A percentile compares a stretch with the other conserved stretches of the same genome.
These are phyloP conservation scores for Halictus ligatus DNA, from an alignment of 2,888 invertebrate species.

Conservation along the genomic window DNA sequence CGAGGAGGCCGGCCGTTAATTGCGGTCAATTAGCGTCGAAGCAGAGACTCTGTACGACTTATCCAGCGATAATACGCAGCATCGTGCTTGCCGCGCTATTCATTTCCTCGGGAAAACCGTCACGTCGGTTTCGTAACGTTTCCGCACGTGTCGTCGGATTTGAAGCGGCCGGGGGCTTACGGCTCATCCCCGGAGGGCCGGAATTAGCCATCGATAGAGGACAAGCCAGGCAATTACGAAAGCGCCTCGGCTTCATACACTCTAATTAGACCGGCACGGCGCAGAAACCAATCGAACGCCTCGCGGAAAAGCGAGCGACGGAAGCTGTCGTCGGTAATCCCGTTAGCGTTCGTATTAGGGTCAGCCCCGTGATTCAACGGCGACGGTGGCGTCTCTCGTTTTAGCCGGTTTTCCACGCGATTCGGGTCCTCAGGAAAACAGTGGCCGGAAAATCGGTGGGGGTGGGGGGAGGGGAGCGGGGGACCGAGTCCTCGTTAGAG, in stretches of 20 bases:
- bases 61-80: not conserved
- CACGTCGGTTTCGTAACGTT: slow-evolving; percentile 50
- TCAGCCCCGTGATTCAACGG: slow-evolving; percentile 45
- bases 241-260: slow-evolving; percentile 52
- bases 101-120: slow-evolving; percentile 43
- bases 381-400: slow-evolving; percentile 21
- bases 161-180: slow-evolving; percentile 47
- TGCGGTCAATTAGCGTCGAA: not conserved
- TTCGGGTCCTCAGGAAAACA: slow-evolving; percentile 4
- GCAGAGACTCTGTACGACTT: not conserved
- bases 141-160: slow-evolving; percentile 50
- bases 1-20: not conserved
- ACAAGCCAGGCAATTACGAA: slow-evolving; percentile 58
- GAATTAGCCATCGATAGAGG: slow-evolving; percentile 63
- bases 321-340: slow-evolving; percentile 61
- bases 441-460: not conserved
- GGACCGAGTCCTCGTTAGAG: not conserved
- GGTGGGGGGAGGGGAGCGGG: no score
- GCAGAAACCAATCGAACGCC: slow-evolving; percentile 60
- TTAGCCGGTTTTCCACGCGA: slow-evolving; percentile 42
- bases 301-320: slow-evolving; percentile 53
- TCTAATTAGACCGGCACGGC: slow-evolving; percentile 61
- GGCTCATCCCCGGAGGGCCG: slow-evolving; percentile 44
- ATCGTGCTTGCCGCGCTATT: slow-evolving; percentile 28
- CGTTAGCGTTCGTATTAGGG: slow-evolving; percentile 67